Percentiles rank a stretch among this genome's conserved stretches.
phyloP scores from a whole-genome alignment of 2,888 invertebrate species.

The Ceraclea dissimilis region DNA sequence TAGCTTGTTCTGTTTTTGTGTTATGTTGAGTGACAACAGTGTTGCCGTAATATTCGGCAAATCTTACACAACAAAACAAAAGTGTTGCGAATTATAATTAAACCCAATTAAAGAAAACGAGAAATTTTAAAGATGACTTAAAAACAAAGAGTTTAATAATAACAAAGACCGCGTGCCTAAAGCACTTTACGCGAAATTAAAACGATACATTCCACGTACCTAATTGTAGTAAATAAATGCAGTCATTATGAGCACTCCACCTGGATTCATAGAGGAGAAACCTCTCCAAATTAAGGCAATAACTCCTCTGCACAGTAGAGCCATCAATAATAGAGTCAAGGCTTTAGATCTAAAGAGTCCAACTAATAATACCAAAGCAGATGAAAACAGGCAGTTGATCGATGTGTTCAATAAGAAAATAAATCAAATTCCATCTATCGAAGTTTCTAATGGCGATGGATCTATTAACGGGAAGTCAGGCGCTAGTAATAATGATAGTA shows the following conservation, averaged over 20 bases:
- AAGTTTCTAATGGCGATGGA: neutral
- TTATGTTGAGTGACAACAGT: neutral
- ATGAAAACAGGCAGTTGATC: constrained; percentile 11
- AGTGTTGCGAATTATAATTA: neutral
- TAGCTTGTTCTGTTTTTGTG: neutral
- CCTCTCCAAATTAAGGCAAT: constrained; percentile 11
- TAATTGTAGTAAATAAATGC: neutral
- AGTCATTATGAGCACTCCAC: constrained; percentile 3
- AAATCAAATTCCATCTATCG: constrained; percentile 2
- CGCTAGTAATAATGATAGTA: constrained; percentile 6
- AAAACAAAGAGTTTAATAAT: neutral
- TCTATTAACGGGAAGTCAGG: neutral
- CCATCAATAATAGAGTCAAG: constrained; percentile 22
- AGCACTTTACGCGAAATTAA: neutral
- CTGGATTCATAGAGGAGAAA: constrained; percentile 7
- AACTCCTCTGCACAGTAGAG: constrained; percentile 21
- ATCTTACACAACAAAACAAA: neutral
- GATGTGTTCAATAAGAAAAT: constrained; percentile 13
- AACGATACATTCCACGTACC: constrained; percentile 3
- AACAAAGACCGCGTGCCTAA: neutral
- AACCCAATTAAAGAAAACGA: neutral
- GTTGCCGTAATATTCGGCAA: neutral
- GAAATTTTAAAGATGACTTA: neutral
- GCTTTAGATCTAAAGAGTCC: constrained; percentile 8
- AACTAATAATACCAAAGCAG: constrained; percentile 1